Percentiles rank a stretch among this genome's conserved stretches.
phyloP scores from a whole-genome alignment of 2,113 vertebrate genomes.

The Antigone vipio region DNA sequence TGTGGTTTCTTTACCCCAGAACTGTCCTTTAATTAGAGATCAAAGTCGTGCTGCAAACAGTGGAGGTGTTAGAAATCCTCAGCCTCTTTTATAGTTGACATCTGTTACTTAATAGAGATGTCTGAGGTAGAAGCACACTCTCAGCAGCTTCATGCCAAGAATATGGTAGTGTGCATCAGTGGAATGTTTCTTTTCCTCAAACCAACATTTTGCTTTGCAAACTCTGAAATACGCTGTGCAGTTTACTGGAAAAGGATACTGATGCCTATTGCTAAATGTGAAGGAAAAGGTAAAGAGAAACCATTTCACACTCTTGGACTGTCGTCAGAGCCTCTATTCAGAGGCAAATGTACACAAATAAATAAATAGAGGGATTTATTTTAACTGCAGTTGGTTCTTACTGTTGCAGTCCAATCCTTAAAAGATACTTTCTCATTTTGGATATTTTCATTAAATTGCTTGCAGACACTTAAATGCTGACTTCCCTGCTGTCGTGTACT shows the following conservation, averaged over 20 bases:
- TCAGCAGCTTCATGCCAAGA: neutral
- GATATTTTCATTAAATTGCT: neutral
- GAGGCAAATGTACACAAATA: neutral
- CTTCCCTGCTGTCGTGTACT: neutral
- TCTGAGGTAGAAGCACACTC: neutral
- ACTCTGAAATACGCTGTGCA: neutral
- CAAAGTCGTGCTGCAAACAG: neutral
- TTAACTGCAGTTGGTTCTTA: neutral
- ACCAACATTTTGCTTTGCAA: neutral
- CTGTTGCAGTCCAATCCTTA: neutral
- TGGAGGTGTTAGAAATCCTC: neutral
- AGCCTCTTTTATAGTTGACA: neutral
- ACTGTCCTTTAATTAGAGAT: neutral
- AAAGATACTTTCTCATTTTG: neutral
- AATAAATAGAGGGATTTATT: neutral
- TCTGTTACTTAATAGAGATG: neutral
- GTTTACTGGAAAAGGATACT: neutral
- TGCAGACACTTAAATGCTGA: neutral
- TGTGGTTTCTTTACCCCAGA: neutral
- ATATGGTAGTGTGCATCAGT: neutral
- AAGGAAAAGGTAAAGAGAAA: neutral
- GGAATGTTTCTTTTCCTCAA: constrained; percentile 16
- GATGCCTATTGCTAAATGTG: neutral
- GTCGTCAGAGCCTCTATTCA: neutral
- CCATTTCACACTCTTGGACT: neutral